Evolutionary conservation across 1,140 invertebrate species (phyloP).

Genomic region (Araneus ventricosus): DNA sequence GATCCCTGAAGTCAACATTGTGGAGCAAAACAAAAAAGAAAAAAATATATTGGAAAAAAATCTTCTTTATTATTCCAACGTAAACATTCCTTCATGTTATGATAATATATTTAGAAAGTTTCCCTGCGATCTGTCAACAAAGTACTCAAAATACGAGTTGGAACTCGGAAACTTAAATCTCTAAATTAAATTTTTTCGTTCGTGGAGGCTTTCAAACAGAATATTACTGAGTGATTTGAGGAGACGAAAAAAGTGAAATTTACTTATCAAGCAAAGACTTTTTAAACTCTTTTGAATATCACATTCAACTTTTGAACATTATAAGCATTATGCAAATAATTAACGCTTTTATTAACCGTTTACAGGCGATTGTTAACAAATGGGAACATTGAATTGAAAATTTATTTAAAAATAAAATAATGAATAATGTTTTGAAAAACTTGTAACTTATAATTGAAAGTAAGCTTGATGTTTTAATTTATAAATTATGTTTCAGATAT

Average conservation of each 20-base stretch:
- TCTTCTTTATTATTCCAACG: conserved; percentile 54
- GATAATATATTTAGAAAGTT: conserved; percentile 46
- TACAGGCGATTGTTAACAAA: too few relatives aligned
- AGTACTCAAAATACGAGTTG: background rate
- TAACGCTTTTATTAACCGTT: background rate
- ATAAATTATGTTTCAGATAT: too few relatives aligned
- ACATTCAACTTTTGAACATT: background rate
- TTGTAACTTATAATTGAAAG: too few relatives aligned
- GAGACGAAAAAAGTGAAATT: background rate
- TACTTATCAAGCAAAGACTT: background rate
- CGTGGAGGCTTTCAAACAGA: background rate
- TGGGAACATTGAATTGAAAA: too few relatives aligned
- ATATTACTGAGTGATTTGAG: background rate
- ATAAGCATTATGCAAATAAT: background rate
- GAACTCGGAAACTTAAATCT: conserved; percentile 15
- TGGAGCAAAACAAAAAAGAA: background rate
- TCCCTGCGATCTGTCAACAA: conserved; percentile 3
- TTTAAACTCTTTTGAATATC: background rate
- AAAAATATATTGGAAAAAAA: too few relatives aligned
- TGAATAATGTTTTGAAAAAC: too few relatives aligned
- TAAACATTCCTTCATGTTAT: conserved; percentile 41
- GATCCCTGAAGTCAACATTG: conserved; percentile 10
- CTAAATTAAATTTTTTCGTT: conserved; percentile 12
- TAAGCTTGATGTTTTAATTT: too few relatives aligned
- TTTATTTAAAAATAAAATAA: too few relatives aligned